Evolutionary conservation across 2,113 vertebrate species (phyloP), one percentile per base, ranked within the genome.

Genomic region (Larimichthys polyactis): DNA sequence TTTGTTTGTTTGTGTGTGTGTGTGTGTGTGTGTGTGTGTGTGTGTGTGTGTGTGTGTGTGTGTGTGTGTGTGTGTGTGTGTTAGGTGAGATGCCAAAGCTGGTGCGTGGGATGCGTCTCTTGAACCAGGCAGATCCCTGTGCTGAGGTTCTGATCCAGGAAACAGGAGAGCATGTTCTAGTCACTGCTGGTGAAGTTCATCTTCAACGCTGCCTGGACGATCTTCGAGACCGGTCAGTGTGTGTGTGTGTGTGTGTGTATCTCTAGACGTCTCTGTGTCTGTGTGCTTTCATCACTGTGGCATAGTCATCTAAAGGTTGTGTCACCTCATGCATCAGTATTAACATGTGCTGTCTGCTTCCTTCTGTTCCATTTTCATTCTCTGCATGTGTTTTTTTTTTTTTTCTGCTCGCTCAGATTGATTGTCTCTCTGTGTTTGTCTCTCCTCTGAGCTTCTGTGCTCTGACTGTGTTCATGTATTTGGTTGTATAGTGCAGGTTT

Each of bases 111-210:
- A 99, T 99, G 98, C 98, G 96, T 78, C 92, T 99, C 83, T 90
- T 99, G 94, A 99, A 99, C 94, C 98, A 99, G 84, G 98, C 98
- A 2, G 98, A 99, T 89, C 97, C 98, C 0, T 99, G 98, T 67
- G 98, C 96, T 6, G 96, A 99, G 71, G 94, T 99, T 80, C 92
- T 99, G 81, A 98, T 99, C 81, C 98, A 99, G 91, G 98, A 99
- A 86, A 98, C 96, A 0, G 98, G 98, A 62, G 98, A 99, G 72
- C 98, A 99, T 4, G 98, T 99, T 59, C 91, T 99, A 69, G 94
- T 99, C 82, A 99, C 98, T 0, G 98, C 98, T 0, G 98, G 98
- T 67, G 98, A 99, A 87, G 97, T 99, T 85, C 98, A 99, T 85
- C 96, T 99, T 20, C 98, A 99, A 57, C 97, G 98, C 57, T 99